Percentiles rank a stretch among this genome's conserved stretches.
Conservation (phyloP, 1,140 invertebrate genomes). For the Bombus difficillimus region DNA sequence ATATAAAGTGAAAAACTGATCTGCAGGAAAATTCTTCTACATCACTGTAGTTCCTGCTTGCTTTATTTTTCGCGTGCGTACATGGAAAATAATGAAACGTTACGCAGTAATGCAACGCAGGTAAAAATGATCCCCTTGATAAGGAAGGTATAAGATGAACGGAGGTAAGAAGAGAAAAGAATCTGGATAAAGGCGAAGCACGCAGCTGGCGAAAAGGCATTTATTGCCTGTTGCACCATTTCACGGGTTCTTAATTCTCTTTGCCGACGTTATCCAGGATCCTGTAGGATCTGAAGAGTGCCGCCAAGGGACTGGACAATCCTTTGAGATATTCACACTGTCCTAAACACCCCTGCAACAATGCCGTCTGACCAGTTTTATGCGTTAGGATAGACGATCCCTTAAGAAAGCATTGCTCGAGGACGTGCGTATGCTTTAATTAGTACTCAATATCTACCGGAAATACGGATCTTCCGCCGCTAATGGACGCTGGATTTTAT, state of each 20-base stretch:
- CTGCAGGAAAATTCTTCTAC: background rate
- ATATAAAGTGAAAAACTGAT: too few species aligned
- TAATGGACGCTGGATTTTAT: conserved; percentile 28
- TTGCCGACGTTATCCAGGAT: conserved; percentile 58
- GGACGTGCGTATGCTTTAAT: background rate
- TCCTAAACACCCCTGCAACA: conserved; percentile 59
- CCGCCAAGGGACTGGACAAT: conserved; percentile 67
- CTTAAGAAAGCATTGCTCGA: too few species aligned
- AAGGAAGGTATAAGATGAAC: conserved; percentile 26
- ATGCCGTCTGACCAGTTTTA: conserved; percentile 29
- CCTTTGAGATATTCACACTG: conserved; percentile 72
- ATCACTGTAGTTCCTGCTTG: conserved; percentile 42
- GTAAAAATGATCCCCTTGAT: conserved; percentile 54
- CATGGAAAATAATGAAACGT: conserved; percentile 64
- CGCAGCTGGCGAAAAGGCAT: conserved; percentile 78
- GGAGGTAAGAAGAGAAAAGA: background rate
- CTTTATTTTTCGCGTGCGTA: conserved; percentile 48
- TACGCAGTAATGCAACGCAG: conserved; percentile 56
- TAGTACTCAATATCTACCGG: conserved; percentile 24
- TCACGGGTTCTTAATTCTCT: conserved; percentile 79
- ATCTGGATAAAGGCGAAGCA: conserved; percentile 29
- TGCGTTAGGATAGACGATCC: background rate
- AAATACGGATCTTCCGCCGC: background rate
- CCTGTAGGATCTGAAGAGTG: conserved; percentile 59
- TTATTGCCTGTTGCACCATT: conserved; percentile 78